Percentiles rank a stretch among this genome's conserved stretches.
Conservation (phyloP, 2,797 vertebrate genomes). For the Hydrophis major region DNA sequence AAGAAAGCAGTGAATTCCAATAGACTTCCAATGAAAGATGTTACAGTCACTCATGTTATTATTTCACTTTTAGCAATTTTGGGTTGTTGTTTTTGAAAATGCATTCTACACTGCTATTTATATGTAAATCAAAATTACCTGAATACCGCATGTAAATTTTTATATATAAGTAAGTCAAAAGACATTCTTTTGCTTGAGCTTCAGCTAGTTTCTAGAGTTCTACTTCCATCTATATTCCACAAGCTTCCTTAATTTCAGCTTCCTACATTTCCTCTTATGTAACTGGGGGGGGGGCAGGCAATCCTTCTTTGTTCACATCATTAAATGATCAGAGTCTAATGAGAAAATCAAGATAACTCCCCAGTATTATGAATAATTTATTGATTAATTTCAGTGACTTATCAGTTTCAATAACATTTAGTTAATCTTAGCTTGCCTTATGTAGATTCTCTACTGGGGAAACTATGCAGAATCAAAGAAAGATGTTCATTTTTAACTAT, state of each 20-base stretch:
- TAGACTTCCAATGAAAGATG: neutral
- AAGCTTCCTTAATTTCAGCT: neutral
- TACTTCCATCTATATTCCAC: neutral
- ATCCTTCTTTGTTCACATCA: neutral
- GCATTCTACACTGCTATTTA: neutral
- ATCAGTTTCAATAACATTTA: neutral
- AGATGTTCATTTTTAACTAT: neutral
- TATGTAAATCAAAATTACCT: constrained; percentile 23
- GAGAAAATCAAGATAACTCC: neutral
- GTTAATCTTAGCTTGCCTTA: constrained; percentile 18
- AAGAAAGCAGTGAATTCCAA: constrained; percentile 4
- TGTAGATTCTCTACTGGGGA: constrained; percentile 10
- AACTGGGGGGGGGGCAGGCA: neutral
- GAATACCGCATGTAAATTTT: neutral
- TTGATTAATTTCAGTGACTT: neutral
- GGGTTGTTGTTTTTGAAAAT: neutral
- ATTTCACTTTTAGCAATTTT: neutral
- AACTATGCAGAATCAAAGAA: constrained; percentile 1
- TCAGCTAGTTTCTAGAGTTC: neutral
- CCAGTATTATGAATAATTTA: constrained; percentile 1
- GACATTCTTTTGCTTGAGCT: neutral
- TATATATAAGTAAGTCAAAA: neutral
- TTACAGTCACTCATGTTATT: neutral
- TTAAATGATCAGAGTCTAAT: constrained; percentile 6
- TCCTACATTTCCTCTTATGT: neutral